These are phyloP conservation scores for Gerris buenoi DNA, from an alignment of 1,140 invertebrate species.

Conservation along the genomic window DNA sequence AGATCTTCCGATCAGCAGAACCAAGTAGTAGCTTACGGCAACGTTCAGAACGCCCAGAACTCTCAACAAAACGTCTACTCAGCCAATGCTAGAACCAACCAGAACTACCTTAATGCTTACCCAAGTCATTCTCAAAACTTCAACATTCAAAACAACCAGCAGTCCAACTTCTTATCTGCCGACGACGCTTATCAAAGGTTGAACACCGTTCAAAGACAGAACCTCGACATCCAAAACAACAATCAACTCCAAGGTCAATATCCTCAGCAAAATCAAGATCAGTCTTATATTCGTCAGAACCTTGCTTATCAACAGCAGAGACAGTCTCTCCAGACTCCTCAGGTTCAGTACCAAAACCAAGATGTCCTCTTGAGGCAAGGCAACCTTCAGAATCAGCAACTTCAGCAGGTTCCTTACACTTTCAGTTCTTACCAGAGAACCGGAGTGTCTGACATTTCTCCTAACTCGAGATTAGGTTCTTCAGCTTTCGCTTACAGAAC, in stretches of 20 bases:
- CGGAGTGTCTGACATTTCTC: neutral
- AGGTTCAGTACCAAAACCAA: neutral
- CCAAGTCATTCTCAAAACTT: neutral
- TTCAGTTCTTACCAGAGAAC: neutral
- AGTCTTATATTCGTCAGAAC: neutral
- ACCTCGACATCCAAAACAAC: neutral
- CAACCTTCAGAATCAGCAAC: neutral
- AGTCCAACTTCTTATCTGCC: neutral
- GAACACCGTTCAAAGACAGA: neutral
- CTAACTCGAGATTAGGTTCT: neutral
- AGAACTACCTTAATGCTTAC: neutral
- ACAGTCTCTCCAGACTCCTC: neutral
- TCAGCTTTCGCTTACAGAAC: neutral
- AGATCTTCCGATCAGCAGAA: too few relatives aligned
- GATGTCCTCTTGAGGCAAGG: neutral
- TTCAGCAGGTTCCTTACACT: neutral
- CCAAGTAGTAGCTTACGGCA: neutral
- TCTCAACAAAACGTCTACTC: neutral
- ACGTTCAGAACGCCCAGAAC: neutral
- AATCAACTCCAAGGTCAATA: neutral
- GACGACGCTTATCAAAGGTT: neutral
- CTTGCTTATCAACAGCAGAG: neutral
- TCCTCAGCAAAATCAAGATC: neutral
- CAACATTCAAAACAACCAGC: neutral
- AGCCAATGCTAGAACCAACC: neutral